Evolutionary conservation across 2,113 vertebrate genomes (phyloP).

Genomic region (Salvelinus fontinalis): DNA sequence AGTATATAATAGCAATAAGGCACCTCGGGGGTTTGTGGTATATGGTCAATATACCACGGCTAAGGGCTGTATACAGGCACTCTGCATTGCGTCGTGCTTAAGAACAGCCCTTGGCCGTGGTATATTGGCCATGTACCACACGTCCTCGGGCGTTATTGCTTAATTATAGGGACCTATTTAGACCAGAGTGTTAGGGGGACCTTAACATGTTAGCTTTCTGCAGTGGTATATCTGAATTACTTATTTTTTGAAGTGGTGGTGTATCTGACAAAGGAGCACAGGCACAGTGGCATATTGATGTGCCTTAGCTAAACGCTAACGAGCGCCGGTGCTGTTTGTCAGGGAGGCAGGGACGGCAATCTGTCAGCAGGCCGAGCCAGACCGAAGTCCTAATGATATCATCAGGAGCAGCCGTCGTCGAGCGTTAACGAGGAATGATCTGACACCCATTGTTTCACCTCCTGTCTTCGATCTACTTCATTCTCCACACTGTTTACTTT

Average conservation of each 20-base stretch:
- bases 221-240: too few species aligned
- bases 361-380: constrained; percentile 67
- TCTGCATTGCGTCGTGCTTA: too few species aligned
- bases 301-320: constrained; percentile 63
- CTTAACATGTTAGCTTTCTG: not conserved
- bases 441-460: constrained; percentile 54
- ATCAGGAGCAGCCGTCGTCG: constrained; percentile 40
- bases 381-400: constrained; percentile 71
- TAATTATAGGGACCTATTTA: not conserved
- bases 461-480: constrained; percentile 3
- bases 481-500: not conserved
- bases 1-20: too few species aligned
- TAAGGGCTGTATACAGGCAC: too few species aligned
- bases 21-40: too few species aligned
- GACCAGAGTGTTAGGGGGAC: too few species aligned
- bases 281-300: constrained; percentile 38
- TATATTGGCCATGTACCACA: too few species aligned
- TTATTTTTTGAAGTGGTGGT: not conserved
- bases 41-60: too few species aligned
- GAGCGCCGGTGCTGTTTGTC: constrained; percentile 66
- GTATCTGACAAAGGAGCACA: too few species aligned
- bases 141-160: too few species aligned
- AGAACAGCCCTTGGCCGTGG: too few species aligned
- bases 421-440: constrained; percentile 67
- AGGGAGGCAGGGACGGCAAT: constrained; percentile 60